Evolutionary conservation across 2,113 vertebrate genomes (phyloP).

Genomic region (Daboia siamensis): DNA sequence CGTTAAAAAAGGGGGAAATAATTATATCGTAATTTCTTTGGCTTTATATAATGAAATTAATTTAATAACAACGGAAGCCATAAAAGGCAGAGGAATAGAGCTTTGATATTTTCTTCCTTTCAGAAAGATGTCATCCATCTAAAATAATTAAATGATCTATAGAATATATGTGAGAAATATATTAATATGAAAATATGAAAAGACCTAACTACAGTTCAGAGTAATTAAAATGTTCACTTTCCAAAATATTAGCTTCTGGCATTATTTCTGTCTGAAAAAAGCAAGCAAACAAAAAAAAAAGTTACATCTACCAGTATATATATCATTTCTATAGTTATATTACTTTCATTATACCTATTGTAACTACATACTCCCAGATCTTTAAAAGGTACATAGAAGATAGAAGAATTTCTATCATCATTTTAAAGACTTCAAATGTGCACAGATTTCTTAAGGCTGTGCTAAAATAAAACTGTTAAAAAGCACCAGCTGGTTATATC

Average conservation of each 20-base stretch:
- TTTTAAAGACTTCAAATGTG: conserved; percentile 54
- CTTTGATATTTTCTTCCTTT: background rate
- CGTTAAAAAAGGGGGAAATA: background rate
- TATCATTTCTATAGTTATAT: conserved; percentile 44
- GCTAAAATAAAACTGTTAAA: conserved; percentile 69
- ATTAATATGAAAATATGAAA: background rate
- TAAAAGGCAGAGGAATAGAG: background rate
- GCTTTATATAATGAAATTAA: background rate
- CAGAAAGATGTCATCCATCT: background rate
- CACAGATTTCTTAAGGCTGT: conserved; percentile 60
- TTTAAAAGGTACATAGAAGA: conserved; percentile 21
- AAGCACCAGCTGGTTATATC: conserved; percentile 73
- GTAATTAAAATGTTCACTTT: background rate
- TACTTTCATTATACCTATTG: conserved; percentile 36
- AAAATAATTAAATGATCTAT: background rate
- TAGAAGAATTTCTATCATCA: conserved; percentile 49
- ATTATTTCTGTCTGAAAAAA: conserved; percentile 27
- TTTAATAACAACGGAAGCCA: background rate
- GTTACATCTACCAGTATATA: conserved; percentile 47
- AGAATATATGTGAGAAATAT: background rate
- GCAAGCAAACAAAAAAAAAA: background rate
- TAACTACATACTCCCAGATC: conserved; percentile 56
- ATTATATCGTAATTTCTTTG: background rate
- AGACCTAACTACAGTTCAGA: background rate
- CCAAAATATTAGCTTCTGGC: conserved; percentile 21